Evolutionary conservation across 2,888 invertebrate species (phyloP).

Genomic region (Sceliomorpha sp.): DNA sequence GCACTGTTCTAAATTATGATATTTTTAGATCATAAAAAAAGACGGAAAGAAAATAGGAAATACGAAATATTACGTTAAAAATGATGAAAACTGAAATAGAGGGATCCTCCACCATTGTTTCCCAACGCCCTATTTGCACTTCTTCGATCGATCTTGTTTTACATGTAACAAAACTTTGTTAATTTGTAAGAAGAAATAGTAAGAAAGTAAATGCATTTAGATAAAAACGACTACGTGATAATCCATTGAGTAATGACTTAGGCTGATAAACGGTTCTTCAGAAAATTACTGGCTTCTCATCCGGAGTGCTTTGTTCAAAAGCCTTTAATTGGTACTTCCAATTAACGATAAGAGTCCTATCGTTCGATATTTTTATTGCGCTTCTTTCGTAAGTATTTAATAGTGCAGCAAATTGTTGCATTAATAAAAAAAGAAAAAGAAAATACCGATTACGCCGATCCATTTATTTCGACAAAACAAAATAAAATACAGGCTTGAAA

Average conservation of each 20-base stretch:
- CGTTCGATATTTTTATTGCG: conserved; percentile 23
- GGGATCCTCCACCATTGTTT: no score
- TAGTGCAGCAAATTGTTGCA: conserved; percentile 22
- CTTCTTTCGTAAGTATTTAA: conserved; percentile 14
- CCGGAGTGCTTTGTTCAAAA: conserved; percentile 15
- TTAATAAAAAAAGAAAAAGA: background rate
- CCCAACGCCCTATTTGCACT: no score
- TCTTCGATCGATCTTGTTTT: no score
- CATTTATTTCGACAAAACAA: conserved; percentile 1
- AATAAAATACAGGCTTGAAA: no score
- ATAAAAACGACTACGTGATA: conserved; percentile 16
- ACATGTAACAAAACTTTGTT: no score
- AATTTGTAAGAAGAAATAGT: no score
- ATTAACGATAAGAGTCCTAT: conserved; percentile 30
- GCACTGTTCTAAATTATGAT: no score
- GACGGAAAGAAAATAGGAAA: no score
- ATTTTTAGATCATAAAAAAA: no score
- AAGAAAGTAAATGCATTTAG: no score
- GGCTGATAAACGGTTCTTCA: conserved; percentile 19
- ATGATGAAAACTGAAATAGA: no score
- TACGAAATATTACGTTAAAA: no score
- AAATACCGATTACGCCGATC: conserved; percentile 4
- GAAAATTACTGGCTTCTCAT: conserved; percentile 29
- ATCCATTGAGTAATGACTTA: conserved; percentile 30
- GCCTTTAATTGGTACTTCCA: conserved; percentile 34